A percentile compares a stretch with the other conserved stretches of the same genome.
These are phyloP conservation scores for Frankliniella fusca DNA, from an alignment of 2,888 invertebrate genomes.

Conservation along the genomic window DNA sequence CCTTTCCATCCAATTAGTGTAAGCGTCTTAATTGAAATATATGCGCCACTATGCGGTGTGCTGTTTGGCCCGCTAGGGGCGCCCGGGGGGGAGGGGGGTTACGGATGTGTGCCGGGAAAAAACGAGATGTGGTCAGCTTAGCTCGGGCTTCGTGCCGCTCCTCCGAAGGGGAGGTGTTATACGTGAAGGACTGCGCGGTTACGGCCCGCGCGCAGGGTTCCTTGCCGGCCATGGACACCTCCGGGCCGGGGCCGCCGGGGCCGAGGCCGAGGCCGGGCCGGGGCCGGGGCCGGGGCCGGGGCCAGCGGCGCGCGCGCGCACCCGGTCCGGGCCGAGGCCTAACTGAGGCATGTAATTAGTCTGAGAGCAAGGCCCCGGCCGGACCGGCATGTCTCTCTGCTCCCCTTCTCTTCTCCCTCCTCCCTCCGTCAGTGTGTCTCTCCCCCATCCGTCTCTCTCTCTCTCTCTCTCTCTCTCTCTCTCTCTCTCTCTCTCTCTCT, in stretches of 20 bases:
- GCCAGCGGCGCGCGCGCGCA: neutral
- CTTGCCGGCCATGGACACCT: neutral
- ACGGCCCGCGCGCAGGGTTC: too few relatives aligned
- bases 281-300: neutral
- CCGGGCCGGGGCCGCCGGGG: neutral
- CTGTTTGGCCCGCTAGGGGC: too few relatives aligned
- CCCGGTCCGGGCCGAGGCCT: neutral
- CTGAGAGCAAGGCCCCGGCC: neutral
- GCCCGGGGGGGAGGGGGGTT: too few relatives aligned
- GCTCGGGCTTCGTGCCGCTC: too few relatives aligned
- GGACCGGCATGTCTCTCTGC: neutral
- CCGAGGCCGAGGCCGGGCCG: neutral
- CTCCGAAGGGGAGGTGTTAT: too few relatives aligned
- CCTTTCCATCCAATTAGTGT: conserved; percentile 14
- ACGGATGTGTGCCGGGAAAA: too few relatives aligned
- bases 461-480: neutral
- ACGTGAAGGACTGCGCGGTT: too few relatives aligned
- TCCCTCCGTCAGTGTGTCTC: neutral
- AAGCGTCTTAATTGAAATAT: conserved; percentile 4
- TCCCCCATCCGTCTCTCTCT: conserved; percentile 14
- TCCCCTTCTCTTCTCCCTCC: neutral
- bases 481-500: neutral
- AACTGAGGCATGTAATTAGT: neutral
- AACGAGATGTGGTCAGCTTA: too few relatives aligned
- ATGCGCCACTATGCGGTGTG: neutral